Evolutionary conservation across 2,797 vertebrate genomes (phyloP).

Genomic region (Catharus ustulatus): DNA sequence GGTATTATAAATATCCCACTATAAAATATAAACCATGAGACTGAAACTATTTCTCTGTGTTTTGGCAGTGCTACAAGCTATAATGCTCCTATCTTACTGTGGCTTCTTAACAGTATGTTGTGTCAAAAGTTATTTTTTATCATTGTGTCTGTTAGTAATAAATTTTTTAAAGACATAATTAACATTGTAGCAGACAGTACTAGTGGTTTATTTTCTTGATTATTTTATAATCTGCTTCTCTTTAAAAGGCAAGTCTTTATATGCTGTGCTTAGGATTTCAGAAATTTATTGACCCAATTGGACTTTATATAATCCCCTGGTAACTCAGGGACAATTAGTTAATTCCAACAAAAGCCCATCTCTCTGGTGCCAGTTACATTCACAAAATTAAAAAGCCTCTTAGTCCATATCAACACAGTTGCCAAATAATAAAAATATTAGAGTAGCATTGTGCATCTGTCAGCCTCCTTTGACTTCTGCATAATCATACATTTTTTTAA

Average conservation of each 20-base stretch:
- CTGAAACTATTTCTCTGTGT: neutral
- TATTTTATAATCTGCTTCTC: neutral
- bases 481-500: neutral
- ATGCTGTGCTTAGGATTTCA: neutral
- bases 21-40: neutral
- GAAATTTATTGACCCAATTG: neutral
- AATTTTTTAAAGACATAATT: neutral
- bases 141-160: neutral
- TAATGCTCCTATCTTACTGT: neutral
- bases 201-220: neutral
- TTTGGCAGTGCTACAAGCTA: neutral
- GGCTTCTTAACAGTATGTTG: neutral
- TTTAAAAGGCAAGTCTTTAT: neutral
- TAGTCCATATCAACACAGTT: neutral
- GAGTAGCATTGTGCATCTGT: neutral
- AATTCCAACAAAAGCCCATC: neutral
- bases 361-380: neutral
- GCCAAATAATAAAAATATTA: slow-evolving; percentile 33
- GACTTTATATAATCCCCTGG: neutral
- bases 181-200: neutral
- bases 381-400: slow-evolving; percentile 10
- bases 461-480: neutral
- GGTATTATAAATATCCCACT: neutral
- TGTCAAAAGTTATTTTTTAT: neutral
- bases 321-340: neutral